Evolutionary conservation across 1,140 invertebrate genomes (phyloP), one percentile per base, ranked within the genome.

Genomic region (Drosophila nikananu): DNA sequence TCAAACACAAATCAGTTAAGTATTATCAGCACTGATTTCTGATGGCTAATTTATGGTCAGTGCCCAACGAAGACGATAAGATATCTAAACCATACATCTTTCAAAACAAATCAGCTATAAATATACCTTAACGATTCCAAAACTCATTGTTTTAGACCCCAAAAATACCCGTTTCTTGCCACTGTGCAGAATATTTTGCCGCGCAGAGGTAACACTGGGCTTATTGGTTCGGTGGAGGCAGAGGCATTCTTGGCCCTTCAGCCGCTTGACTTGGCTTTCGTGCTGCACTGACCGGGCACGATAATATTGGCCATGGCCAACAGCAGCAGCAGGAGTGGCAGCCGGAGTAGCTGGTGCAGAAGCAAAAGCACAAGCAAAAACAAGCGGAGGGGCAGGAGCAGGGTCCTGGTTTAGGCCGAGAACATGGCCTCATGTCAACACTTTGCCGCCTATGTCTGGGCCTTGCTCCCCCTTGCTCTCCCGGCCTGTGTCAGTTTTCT

Each of bases 391-490:
- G 42, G 35, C 19, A 25, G 39, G 19, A 66, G 58, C 35, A 27
- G 12, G 63, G 32, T 57, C 54, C 54, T 48, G 41, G 65, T 64
- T 62, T 64, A 79, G 73, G 82, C 52, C 51, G 49, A 82, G 62
- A 86, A 86, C 82, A 84, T 63, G 74, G 82, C 74, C 82, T 81
- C 82, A 77, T 84, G 82, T 84, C 82, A 84, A 84, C 83, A 86
- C 82, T 82, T 79, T 86, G 72, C 76, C 61, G 76, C 64, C 70
- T 64, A 59, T 64, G 61, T 48, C 68, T 61, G 76, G 8, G 5
- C 30, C 25, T 17, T n/a, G 23, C 15, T 27, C 12, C 10, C 35
- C 35, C n/a, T 12, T 9, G n/a, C n/a, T 17, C 8, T 8, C 37
- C 27, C 58, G 46, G 23, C 63, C 68, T 89, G 68, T 77, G 83